phyloP scores from a whole-genome alignment of 1,140 invertebrate genomes.

The Drosophila arawakana region DNA sequence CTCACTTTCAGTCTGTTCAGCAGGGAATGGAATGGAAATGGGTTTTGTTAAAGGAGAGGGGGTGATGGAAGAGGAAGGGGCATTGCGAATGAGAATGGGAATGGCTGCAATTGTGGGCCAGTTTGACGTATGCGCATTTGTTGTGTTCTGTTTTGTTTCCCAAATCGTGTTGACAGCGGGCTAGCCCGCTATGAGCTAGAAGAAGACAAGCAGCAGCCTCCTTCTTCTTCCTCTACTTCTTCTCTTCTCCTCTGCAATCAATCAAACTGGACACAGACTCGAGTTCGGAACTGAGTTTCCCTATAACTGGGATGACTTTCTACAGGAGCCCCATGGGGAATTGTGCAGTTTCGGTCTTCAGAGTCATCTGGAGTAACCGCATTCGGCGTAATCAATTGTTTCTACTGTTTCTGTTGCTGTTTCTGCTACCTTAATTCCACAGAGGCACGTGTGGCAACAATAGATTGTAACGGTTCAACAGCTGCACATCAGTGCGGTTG shows the following conservation, averaged over 20 bases:
- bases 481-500: conserved; percentile 33
- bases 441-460: conserved; percentile 59
- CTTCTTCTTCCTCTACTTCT: not conserved
- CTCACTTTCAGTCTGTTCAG: conserved; percentile 24
- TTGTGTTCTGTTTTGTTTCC: conserved; percentile 58
- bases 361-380: conserved; percentile 71
- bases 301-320: conserved; percentile 53
- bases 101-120: conserved; percentile 74
- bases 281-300: conserved; percentile 42
- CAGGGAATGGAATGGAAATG: not conserved
- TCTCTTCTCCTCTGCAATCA: conserved; percentile 52
- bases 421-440: conserved; percentile 53
- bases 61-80: not conserved
- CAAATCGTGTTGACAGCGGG: conserved; percentile 73
- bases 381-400: conserved; percentile 81
- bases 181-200: conserved; percentile 32
- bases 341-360: conserved; percentile 33
- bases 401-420: conserved; percentile 6
- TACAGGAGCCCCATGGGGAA: conserved; percentile 69
- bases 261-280: conserved; percentile 48
- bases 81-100: conserved; percentile 9
- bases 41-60: not conserved
- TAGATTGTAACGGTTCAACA: conserved; percentile 67
- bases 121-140: conserved; percentile 66
- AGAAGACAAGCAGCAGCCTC: conserved; percentile 12